Evolutionary conservation across 2,888 invertebrate species (phyloP).

Genomic region (Deladenus siricidicola): DNA sequence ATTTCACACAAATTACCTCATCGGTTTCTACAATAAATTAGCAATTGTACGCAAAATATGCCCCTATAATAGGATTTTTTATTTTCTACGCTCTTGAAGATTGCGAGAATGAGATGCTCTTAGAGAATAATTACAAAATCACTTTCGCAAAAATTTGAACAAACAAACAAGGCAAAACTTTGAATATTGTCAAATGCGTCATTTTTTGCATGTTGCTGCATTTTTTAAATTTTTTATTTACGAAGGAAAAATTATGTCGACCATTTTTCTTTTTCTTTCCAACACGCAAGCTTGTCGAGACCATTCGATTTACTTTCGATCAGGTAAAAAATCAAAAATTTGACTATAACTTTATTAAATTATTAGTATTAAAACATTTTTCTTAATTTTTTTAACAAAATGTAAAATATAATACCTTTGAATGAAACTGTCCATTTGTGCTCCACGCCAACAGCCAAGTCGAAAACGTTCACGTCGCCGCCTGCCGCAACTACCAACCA

Average conservation of each 20-base stretch:
- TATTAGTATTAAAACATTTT: too few species aligned
- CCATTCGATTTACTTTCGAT: too few species aligned
- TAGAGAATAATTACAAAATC: too few species aligned
- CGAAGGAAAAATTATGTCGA: too few species aligned
- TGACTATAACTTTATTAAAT: too few species aligned
- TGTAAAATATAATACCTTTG: neutral
- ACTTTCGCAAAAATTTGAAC: neutral
- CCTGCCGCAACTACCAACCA: slow-evolving; percentile 15
- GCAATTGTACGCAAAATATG: too few species aligned
- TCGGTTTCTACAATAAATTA: neutral
- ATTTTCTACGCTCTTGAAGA: neutral
- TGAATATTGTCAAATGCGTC: neutral
- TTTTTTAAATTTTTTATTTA: too few species aligned
- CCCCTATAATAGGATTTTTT: too few species aligned
- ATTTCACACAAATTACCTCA: slow-evolving; percentile 6
- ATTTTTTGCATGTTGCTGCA: slow-evolving; percentile 1
- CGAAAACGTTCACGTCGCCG: slow-evolving; percentile 13
- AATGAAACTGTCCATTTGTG: neutral
- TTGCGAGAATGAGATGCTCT: neutral
- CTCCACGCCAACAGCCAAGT: slow-evolving; percentile 13
- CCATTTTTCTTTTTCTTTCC: too few species aligned
- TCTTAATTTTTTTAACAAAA: too few species aligned
- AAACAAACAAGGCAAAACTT: neutral
- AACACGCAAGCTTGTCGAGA: too few species aligned
- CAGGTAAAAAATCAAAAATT: too few species aligned